Evolutionary conservation across 2,888 invertebrate species (phyloP), one percentile per base, ranked within the genome.

Genomic region (Lepidocyrtinus sp.): DNA sequence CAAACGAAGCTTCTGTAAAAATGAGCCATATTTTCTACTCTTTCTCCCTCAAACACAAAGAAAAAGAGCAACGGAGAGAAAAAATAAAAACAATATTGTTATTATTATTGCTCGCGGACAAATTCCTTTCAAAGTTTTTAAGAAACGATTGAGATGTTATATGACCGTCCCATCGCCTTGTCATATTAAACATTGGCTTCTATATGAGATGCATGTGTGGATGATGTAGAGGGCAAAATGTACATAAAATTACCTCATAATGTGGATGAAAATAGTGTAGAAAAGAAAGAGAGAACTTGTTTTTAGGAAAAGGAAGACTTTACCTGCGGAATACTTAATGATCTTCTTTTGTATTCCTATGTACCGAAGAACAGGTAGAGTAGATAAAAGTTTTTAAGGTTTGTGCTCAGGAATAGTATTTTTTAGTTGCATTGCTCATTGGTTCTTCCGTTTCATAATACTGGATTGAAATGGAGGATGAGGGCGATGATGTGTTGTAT

Each of bases 61-160:
- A 65, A 36, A 24, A 27, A 65, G 64, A 27, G 27, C 64, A 27
- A n/a, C 64, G 26, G 12, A 1, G 27, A 67, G 27, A 25, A 24
- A 5, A 64, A 9, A 26, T 9, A 64, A 24, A 24, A n/a, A 68
- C 22, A 22, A 50, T 46, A 67, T 65, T 65, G 65, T n/a, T n/a
- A n/a, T n/a, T n/a, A n/a, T 74, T 69, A 75, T 69, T 61, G 68
- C 75, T 63, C 22, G 50, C 69, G 63, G 69, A 75, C 69, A 75
- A 69, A 69, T 75, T 69, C 75, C 46, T 69, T 75, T 69, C 50
- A 68, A 22, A 68, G 62, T 69, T 75, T 73, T 61, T 50, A 63
- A 75, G n/a, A n/a, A 69, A 69, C 68, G 63, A 75, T 75, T 69
- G 69, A 75, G 69, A 75, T 75, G 75, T 75, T 75, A n/a, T 75